Evolutionary conservation across 2,113 vertebrate species (phyloP).

Genomic region (Vidua chalybeata): DNA sequence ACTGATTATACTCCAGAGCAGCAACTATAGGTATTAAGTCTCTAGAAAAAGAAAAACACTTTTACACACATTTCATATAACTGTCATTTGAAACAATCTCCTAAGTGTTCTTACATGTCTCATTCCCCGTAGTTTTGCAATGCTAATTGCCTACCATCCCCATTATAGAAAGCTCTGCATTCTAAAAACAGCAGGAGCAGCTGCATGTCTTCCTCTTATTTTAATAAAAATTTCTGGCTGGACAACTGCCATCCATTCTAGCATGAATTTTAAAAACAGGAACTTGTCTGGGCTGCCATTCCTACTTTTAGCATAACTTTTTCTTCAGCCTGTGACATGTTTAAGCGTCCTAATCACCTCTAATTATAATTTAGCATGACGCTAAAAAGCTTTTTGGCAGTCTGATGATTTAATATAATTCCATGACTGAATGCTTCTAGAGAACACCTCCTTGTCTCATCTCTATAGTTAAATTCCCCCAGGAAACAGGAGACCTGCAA

Average conservation of each 20-base stretch:
- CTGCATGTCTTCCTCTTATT: background rate
- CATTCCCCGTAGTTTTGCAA: background rate
- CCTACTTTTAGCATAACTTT: conserved; percentile 7
- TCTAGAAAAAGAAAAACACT: conserved; percentile 75
- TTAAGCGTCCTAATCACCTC: conserved; percentile 39
- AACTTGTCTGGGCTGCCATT: conserved; percentile 45
- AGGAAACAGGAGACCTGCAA: conserved; percentile 13
- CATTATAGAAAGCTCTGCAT: background rate
- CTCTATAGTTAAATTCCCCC: conserved; percentile 16
- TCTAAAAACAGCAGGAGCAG: background rate
- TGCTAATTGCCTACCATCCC: background rate
- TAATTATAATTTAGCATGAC: conserved; percentile 49
- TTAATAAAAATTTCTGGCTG: conserved; percentile 1
- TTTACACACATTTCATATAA: conserved; percentile 34
- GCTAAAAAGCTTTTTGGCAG: conserved; percentile 32
- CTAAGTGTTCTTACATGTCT: background rate
- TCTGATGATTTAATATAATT: conserved; percentile 45
- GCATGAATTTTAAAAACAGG: conserved; percentile 18
- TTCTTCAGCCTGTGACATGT: conserved; percentile 17
- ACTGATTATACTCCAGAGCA: conserved; percentile 95
- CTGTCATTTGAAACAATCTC: background rate
- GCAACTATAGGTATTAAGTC: conserved; percentile 97
- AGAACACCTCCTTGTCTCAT: conserved; percentile 39
- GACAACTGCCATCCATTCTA: background rate
- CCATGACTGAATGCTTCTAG: conserved; percentile 32